Evolutionary conservation across 2,797 vertebrate genomes (phyloP), one percentile per base, ranked within the genome.

Genomic region (Tokudaia tokunoshimensis): DNA sequence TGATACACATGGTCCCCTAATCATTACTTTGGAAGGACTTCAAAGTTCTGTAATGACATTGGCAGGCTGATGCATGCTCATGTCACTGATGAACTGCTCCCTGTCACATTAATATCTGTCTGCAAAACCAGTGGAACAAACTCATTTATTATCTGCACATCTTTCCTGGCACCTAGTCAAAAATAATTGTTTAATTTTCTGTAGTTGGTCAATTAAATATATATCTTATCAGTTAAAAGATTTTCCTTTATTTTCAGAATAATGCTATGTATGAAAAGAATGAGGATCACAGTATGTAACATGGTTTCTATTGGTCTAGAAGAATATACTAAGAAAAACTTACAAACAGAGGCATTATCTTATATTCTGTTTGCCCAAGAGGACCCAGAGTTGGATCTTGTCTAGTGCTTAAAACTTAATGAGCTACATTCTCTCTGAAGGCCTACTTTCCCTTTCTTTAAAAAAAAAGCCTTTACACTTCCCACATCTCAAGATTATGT

Each of bases 1-100:
- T 93, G 94, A 87, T 96, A 79, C 80, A 41, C 84, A 41, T 19
- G 89, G 67, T 92, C 92, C 81, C 96, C 88, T 96, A 95, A 97
- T 96, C 1, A 1, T 79, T 96, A 59, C 75, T 95, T 93, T 92
- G 83, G 96, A 81, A 97, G 97, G 75, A 90, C 88, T 98, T 89
- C 63, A 96, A 94, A 85, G 91, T 97, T 96, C 80, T 7, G 6
- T 11, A 6, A 1, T 92, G 50, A 91, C 74, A 55, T 15, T 24
- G 74, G 79, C 95, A 93, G 82, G n/a, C 55, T 82, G 90, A 72
- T 0, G 9, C 24, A 55, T 80, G 34, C 65, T 72, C 26, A 14
- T 4, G 2, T 57, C 96, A 91, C 67, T 91, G 85, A 95, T 47
- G 41, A 92, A 95, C 82, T 37, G 37, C 55, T 89, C 1, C 4